These are phyloP conservation scores for Apis mellifera DNA, from an alignment of 1,140 invertebrate species.

Conservation along the genomic window DNA sequence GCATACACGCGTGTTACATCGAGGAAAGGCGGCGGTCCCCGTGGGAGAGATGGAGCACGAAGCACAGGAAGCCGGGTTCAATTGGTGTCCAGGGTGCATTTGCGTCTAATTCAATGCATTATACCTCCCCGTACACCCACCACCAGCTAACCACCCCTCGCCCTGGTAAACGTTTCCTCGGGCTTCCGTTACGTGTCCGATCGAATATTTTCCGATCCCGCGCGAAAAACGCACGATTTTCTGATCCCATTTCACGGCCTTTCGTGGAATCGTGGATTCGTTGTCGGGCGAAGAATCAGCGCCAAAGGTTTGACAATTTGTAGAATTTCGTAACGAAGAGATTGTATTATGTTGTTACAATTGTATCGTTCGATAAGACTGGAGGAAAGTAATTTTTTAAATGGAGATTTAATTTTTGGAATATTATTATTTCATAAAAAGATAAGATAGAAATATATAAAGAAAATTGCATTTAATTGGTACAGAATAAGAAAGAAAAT, in stretches of 20 bases:
- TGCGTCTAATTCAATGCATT: constrained; percentile 80
- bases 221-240: constrained; percentile 7
- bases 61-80: constrained; percentile 75
- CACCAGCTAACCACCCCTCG: constrained; percentile 34
- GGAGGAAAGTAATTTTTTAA: too few relatives aligned
- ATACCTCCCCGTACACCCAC: constrained; percentile 67
- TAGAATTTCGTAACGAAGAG: too few relatives aligned
- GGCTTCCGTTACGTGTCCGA: constrained; percentile 28
- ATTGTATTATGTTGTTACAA: too few relatives aligned
- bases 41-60: constrained; percentile 73
- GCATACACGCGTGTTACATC: constrained; percentile 49
- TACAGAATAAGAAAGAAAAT: too few relatives aligned
- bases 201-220: constrained; percentile 36
- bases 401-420: too few relatives aligned
- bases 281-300: too few relatives aligned
- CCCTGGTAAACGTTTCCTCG: constrained; percentile 41
- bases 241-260: neutral
- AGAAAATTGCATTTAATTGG: too few relatives aligned
- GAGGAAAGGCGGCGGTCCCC: constrained; percentile 69
- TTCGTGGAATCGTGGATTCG: too few relatives aligned
- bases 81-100: constrained; percentile 79
- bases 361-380: too few relatives aligned
- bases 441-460: too few relatives aligned
- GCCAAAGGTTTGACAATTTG: too few relatives aligned
- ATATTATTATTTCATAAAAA: too few relatives aligned